phyloP scores from a whole-genome alignment of 2,888 invertebrate genomes.

The Zaprionus bogoriensis region DNA sequence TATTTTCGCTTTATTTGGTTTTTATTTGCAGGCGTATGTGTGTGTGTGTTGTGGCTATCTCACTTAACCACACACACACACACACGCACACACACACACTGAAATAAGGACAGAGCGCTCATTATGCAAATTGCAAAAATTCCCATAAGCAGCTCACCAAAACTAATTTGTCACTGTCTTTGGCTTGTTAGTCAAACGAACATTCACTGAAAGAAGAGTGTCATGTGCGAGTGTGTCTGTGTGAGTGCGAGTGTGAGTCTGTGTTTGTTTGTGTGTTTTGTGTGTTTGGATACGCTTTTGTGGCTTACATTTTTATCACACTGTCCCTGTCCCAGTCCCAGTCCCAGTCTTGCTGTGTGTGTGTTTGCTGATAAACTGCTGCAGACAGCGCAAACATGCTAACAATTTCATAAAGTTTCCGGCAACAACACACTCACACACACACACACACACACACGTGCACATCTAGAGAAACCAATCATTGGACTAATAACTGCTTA shows the following conservation, averaged over 20 bases:
- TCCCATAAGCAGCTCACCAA: constrained; percentile 77
- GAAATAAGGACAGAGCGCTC: constrained; percentile 37
- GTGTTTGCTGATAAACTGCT: constrained; percentile 63
- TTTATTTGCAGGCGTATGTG: constrained; percentile 29
- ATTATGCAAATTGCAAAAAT: constrained; percentile 78
- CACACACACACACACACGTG: not conserved
- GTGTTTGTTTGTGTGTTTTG: constrained; percentile 3
- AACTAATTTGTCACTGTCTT: constrained; percentile 78
- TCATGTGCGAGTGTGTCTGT: constrained; percentile 11
- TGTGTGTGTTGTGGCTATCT: constrained; percentile 24
- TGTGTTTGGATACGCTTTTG: constrained; percentile 55
- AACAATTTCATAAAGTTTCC: constrained; percentile 69
- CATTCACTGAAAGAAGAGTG: constrained; percentile 29
- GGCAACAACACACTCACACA: constrained; percentile 11
- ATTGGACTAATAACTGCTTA: constrained; percentile 20
- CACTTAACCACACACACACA: constrained; percentile 11
- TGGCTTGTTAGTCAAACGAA: constrained; percentile 75
- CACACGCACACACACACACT: constrained; percentile 11
- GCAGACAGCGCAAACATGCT: constrained; percentile 46
- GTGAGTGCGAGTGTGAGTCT: not conserved
- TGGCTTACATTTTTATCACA: constrained; percentile 77
- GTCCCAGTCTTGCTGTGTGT: constrained; percentile 7
- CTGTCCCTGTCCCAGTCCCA: constrained; percentile 4
- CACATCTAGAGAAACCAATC: constrained; percentile 11
- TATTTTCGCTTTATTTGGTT: constrained; percentile 63